Percentiles rank a stretch among this genome's conserved stretches.
These are phyloP conservation scores for Netelia inedita DNA, from an alignment of 2,888 invertebrate genomes.

Conservation along the genomic window DNA sequence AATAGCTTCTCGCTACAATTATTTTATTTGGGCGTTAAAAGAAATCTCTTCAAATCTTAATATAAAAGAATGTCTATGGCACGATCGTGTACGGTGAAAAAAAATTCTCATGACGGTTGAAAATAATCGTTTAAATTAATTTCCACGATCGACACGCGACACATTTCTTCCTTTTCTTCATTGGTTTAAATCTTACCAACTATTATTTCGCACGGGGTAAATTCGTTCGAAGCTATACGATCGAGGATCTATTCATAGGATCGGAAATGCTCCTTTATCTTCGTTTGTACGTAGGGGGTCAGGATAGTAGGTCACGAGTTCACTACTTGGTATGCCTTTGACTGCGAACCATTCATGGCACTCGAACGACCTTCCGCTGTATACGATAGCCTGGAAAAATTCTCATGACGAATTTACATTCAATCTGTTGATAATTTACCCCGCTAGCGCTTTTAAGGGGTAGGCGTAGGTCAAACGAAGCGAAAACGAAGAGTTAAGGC, in stretches of 20 bases:
- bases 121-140: too few relatives aligned
- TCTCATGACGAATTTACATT: conserved; percentile 14
- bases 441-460: background rate
- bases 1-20: too few relatives aligned
- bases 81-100: too few relatives aligned
- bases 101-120: too few relatives aligned
- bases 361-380: conserved; percentile 74
- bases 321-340: conserved; percentile 71
- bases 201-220: too few relatives aligned
- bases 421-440: background rate
- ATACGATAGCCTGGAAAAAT: conserved; percentile 66
- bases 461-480: conserved; percentile 41
- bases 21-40: too few relatives aligned
- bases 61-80: too few relatives aligned
- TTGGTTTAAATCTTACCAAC: conserved; percentile 75
- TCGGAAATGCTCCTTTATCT: background rate
- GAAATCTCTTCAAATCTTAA: too few relatives aligned
- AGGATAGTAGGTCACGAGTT: conserved; percentile 76
- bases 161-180: conserved; percentile 85
- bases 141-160: conserved; percentile 82
- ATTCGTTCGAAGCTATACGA: background rate
- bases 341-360: conserved; percentile 74
- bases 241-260: background rate
- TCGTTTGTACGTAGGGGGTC: background rate
- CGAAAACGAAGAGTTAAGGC: conserved; percentile 51